These are phyloP conservation scores for Bombus pascuorum DNA, from an alignment of 1,140 invertebrate genomes.

Conservation along the genomic window DNA sequence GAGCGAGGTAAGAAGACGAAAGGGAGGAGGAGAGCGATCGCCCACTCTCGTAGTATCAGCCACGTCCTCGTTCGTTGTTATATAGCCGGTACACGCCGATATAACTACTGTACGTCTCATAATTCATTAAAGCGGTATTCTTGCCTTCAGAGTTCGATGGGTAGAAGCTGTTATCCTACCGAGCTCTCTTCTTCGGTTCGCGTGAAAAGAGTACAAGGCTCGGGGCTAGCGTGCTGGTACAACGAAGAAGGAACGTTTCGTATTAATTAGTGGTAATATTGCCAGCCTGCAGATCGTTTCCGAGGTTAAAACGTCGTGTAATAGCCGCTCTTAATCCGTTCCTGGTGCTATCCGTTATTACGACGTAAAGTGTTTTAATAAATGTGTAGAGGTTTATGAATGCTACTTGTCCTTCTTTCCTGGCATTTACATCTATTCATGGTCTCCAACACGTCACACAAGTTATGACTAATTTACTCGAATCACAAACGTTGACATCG, in stretches of 20 bases:
- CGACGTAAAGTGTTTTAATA: constrained; percentile 6
- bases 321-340: constrained; percentile 37
- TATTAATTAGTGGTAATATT: constrained; percentile 38
- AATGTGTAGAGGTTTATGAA: not conserved
- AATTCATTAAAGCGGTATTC: constrained; percentile 66
- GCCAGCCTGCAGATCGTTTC: constrained; percentile 7
- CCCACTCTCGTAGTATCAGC: constrained; percentile 56
- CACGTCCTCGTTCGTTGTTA: constrained; percentile 41
- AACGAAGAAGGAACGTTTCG: constrained; percentile 3
- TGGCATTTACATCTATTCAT: too few species aligned
- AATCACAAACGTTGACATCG: too few species aligned
- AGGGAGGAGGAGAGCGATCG: constrained; percentile 7
- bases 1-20: too few species aligned
- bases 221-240: not conserved
- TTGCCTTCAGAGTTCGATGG: constrained; percentile 26
- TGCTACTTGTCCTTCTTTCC: too few species aligned
- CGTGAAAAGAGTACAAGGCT: constrained; percentile 22
- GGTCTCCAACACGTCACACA: too few species aligned
- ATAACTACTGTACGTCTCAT: constrained; percentile 67
- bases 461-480: too few species aligned
- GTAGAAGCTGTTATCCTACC: constrained; percentile 37
- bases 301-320: constrained; percentile 25
- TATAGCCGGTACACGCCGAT: constrained; percentile 60
- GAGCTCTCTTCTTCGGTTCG: constrained; percentile 2
- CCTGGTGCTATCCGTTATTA: not conserved